Conservation (phyloP, 2,113 vertebrate species). For the Hippolais icterina region DNA sequence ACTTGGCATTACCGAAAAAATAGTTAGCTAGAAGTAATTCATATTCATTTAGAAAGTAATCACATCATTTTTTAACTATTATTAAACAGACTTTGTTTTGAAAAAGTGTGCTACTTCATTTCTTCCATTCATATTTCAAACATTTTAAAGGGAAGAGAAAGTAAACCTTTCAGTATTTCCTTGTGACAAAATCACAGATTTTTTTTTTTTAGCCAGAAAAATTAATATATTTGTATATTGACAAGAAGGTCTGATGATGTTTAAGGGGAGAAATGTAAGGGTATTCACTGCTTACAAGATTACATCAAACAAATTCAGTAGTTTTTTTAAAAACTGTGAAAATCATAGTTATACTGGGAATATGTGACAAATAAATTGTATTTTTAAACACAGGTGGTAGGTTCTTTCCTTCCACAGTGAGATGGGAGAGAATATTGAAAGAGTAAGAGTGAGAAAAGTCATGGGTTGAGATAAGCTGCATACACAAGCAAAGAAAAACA, state of each 20-base stretch:
- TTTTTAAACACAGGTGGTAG: neutral
- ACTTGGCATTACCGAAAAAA: neutral
- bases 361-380: neutral
- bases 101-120: neutral
- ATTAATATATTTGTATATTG: neutral
- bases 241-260: neutral
- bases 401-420: neutral
- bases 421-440: neutral
- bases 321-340: neutral
- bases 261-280: neutral
- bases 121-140: neutral
- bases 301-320: neutral
- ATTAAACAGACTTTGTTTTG: neutral
- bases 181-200: neutral
- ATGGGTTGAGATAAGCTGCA: neutral
- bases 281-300: neutral
- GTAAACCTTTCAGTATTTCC: neutral
- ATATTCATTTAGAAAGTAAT: constrained; percentile 12
- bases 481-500: neutral
- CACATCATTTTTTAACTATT: neutral
- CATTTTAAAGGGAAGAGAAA: neutral
- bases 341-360: neutral
- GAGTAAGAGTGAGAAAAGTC: neutral
- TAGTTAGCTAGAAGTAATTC: constrained; percentile 7
- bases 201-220: neutral